Base-by-base conservation (phyloP, 1,140 invertebrate species). In the Atta cephalotes region DNA sequence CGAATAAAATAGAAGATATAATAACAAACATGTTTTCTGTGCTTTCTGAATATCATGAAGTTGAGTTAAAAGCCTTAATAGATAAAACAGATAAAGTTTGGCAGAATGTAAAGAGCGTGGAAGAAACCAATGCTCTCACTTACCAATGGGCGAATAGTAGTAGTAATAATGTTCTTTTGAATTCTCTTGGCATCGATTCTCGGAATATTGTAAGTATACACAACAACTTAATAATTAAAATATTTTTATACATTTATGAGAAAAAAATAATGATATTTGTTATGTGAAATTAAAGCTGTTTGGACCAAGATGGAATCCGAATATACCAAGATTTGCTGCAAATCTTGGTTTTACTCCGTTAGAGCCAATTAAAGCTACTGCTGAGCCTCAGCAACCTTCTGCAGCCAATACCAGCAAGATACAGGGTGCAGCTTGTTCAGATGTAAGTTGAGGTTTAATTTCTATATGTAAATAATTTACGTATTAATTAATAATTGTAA, bases 291-390 rank as follows among this genome's bases (percentile, higher is more conserved):
- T 96, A 45, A 91, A 98, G 97, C 95, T 98, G 82, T 98, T 97
- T 95, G 97, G 97, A 28, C 96, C 97, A 51, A 96, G 97, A 88
- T 98, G 97, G 97, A 97, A 97, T 94, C 95, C 96, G 39, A 96
- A 96, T 58, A 97, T 97, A 95, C 97, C 97, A 60, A 96, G 97
- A 93, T 98, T 97, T 95, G 97, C 97, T 18, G 97, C 97, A 14
- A 98, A 98, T 94, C 95, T 98, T 66, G 97, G 97, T 86, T 96
- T 96, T 74, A 97, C 96, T 84, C 97, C 97, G 2, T 94, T 98
- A 10, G 97, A 98, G 92, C 97, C 97, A 0, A 95, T 97, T 58
- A 97, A 97, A 94, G 96, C 96, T 82, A 90, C 91, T 25, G 56
- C 89, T 10, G 93, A 93, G 56, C 16, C 70, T 16, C 93, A 92